phyloP scores from a whole-genome alignment of 2,113 vertebrate genomes.

The Melanerpes formicivorus region DNA sequence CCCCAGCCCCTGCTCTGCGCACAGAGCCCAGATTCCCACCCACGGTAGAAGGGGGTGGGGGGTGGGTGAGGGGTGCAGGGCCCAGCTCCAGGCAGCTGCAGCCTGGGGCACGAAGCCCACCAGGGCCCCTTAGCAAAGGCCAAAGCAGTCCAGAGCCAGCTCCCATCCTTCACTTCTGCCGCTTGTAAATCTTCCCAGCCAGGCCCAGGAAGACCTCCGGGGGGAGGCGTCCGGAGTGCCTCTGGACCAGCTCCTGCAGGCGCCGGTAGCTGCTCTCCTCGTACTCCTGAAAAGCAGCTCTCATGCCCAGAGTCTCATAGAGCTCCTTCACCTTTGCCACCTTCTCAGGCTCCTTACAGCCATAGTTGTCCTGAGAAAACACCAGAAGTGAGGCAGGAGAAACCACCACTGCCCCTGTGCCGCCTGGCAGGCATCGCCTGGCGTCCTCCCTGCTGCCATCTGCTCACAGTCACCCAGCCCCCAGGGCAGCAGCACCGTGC shows the following conservation, averaged over 20 bases:
- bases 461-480: fast-evolving
- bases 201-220: conserved; percentile 84
- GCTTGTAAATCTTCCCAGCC: conserved; percentile 88
- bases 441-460: no score
- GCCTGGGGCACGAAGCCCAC: not conserved
- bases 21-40: no score
- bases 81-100: not conserved
- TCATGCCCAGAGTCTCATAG: conserved; percentile 82
- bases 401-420: fast-evolving
- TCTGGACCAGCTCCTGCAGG: conserved; percentile 81
- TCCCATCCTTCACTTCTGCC: conserved; percentile 82
- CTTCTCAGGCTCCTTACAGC: conserved; percentile 81
- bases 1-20: not conserved
- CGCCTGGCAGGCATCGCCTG: not conserved
- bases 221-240: conserved; percentile 78
- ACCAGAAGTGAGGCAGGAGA: no score
- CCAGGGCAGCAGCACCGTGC: not conserved
- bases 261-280: conserved; percentile 87
- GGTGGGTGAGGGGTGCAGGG: not conserved
- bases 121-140: fast-evolving
- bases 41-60: no score
- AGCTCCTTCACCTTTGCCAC: conserved; percentile 87
- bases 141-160: not conserved
- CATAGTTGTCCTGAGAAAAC: conserved; percentile 82
- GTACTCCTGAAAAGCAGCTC: conserved; percentile 73